Evolutionary conservation across 1,140 invertebrate genomes (phyloP).

Genomic region (Acarapis woodi): DNA sequence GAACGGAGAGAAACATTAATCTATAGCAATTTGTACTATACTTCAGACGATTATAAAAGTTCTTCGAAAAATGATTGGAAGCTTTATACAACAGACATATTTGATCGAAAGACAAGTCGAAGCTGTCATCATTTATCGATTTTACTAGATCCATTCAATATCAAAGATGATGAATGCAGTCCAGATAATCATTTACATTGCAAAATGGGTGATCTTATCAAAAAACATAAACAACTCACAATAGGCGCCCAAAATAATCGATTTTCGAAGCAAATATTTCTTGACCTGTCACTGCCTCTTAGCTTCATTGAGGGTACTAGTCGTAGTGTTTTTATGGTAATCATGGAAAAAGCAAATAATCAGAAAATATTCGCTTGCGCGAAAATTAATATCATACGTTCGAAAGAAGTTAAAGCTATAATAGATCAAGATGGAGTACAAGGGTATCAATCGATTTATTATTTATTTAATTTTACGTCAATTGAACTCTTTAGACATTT

Average conservation of each 20-base stretch:
- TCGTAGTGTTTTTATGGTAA: slow-evolving; percentile 43
- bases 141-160: slow-evolving; percentile 48
- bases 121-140: slow-evolving; percentile 37
- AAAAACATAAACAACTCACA: slow-evolving; percentile 33
- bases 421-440: slow-evolving; percentile 48
- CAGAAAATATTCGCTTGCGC: slow-evolving; percentile 55
- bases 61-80: slow-evolving; percentile 44
- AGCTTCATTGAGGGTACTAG: slow-evolving; percentile 23
- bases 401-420: slow-evolving; percentile 25
- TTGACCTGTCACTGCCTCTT: slow-evolving; percentile 17
- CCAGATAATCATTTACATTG: slow-evolving; percentile 16
- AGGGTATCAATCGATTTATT: no score
- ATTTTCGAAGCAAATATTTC: slow-evolving; percentile 14
- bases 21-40: slow-evolving; percentile 28
- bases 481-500: no score
- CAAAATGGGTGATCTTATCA: slow-evolving; percentile 43
- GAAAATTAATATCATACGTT: slow-evolving; percentile 27
- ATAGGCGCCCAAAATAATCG: slow-evolving; percentile 15
- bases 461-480: no score
- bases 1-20: slow-evolving; percentile 36
- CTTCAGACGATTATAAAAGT: slow-evolving; percentile 17
- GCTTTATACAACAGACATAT: slow-evolving; percentile 58
- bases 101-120: slow-evolving; percentile 29
- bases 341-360: slow-evolving; percentile 44
- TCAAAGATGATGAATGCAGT: slow-evolving; percentile 23